phyloP scores from a whole-genome alignment of 2,113 vertebrate genomes.

The Hemiscyllium ocellatum region DNA sequence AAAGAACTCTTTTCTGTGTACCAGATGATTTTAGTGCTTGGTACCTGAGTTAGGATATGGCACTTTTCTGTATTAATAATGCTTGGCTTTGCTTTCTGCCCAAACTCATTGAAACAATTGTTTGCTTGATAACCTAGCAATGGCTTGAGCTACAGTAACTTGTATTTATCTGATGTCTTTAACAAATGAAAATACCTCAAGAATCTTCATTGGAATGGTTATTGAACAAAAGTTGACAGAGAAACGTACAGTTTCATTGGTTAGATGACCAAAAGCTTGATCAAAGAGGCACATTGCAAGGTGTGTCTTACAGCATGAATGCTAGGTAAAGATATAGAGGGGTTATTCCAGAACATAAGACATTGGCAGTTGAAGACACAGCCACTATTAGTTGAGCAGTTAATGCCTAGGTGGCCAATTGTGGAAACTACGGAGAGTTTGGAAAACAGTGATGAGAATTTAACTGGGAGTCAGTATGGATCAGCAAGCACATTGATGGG shows the following conservation, averaged over 20 bases:
- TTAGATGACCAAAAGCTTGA: neutral
- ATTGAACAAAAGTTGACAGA: neutral
- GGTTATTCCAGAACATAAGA: neutral
- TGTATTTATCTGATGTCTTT: neutral
- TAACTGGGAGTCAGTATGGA: neutral
- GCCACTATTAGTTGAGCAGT: neutral
- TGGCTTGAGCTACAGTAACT: neutral
- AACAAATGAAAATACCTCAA: neutral
- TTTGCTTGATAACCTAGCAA: neutral
- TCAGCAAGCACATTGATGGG: neutral
- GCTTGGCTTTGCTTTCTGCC: neutral
- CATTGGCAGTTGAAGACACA: neutral
- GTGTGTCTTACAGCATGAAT: neutral
- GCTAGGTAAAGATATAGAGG: neutral
- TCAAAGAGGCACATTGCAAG: neutral
- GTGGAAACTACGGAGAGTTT: neutral
- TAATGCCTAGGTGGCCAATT: neutral
- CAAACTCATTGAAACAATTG: neutral
- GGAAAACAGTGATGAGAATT: neutral
- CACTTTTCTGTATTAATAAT: neutral
- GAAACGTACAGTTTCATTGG: neutral
- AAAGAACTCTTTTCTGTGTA: neutral
- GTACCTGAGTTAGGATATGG: neutral
- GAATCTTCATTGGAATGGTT: neutral
- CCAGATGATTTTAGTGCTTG: neutral